Base-by-base conservation (phyloP, 2,888 invertebrate species). In the Lacanobia oleracea region DNA sequence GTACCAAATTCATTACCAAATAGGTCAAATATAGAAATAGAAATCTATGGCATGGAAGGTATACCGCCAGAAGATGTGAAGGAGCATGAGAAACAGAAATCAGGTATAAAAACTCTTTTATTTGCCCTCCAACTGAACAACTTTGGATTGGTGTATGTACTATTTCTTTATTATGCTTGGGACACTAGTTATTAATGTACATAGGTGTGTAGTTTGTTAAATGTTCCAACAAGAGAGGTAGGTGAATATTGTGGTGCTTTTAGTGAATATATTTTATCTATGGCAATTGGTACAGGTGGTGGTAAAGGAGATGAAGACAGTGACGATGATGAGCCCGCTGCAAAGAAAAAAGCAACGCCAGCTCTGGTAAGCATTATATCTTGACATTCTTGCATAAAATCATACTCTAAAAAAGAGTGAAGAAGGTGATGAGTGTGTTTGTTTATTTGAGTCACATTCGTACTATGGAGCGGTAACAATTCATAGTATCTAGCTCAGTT, bases 21-120 rank as follows among this genome's bases (percentile, higher is more conserved):
- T 96, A 97, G 99, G 93, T 99, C 99, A 91, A 99, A 99, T 96
- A 99, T 99, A 92, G 99, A 99, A 96, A 98, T 99, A 94, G 99
- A 99, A 97, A 99, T 99, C 91, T 99, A 99, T 97, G 99, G 99
- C 86, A 99, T 99, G 99, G 99, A 99, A 97, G 99, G 99, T 87
- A 99, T 99, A 90, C 99, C 99, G 45, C 97, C 98, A 69, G 98
- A 98, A 88, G 99, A 99, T 96, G 93, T 99, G 81, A 98, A 98
- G 92, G 99, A 99, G 91, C 99, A 99, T 95, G 99, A 99, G 95
- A 97, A 98, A 88, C 98, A 98, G 92, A 98, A 98, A 92, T 96
- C 97, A 94, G 96, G 96, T 96, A 95, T 95, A 94, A 93, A 93
- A 91, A 91, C 75, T 81, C 84, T 88, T 89, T 83, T 82, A 72